A percentile compares a stretch with the other conserved stretches of the same genome.
These are phyloP conservation scores for Agrilus biguttatus DNA, from an alignment of 2,888 invertebrate species.

Conservation along the genomic window DNA sequence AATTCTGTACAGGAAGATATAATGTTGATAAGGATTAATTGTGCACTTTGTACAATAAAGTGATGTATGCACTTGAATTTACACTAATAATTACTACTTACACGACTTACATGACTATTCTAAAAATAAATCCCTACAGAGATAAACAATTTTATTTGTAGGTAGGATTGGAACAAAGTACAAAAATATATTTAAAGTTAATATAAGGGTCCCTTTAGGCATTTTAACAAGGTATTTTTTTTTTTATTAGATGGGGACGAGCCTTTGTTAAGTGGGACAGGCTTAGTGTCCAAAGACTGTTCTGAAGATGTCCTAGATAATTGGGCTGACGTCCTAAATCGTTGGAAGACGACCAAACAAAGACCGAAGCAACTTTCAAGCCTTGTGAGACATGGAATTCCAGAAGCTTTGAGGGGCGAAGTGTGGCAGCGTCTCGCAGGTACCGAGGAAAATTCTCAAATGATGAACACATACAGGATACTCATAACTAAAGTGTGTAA, in stretches of 20 bases:
- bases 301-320: constrained; percentile 81
- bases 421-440: constrained; percentile 94
- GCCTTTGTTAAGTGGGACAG: constrained; percentile 93
- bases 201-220: too few species aligned
- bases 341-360: constrained; percentile 49
- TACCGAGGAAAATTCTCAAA: constrained; percentile 65
- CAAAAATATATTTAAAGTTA: too few species aligned
- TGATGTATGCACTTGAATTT: too few species aligned
- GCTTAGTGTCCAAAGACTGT: constrained; percentile 92
- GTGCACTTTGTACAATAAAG: background rate
- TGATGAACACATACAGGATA: constrained; percentile 85
- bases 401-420: constrained; percentile 90
- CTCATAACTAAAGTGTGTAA: constrained; percentile 75
- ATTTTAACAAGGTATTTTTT: background rate
- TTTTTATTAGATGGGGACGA: constrained; percentile 66
- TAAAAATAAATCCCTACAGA: too few species aligned
- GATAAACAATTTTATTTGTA: too few species aligned
- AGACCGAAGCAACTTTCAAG: constrained; percentile 71
- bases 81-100: too few species aligned
- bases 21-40: background rate
- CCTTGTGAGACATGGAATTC: constrained; percentile 79
- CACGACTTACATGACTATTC: too few species aligned
- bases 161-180: too few species aligned
- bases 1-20: background rate
- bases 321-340: constrained; percentile 80